phyloP scores from a whole-genome alignment of 2,888 invertebrate species.

The Escarpia spicata region DNA sequence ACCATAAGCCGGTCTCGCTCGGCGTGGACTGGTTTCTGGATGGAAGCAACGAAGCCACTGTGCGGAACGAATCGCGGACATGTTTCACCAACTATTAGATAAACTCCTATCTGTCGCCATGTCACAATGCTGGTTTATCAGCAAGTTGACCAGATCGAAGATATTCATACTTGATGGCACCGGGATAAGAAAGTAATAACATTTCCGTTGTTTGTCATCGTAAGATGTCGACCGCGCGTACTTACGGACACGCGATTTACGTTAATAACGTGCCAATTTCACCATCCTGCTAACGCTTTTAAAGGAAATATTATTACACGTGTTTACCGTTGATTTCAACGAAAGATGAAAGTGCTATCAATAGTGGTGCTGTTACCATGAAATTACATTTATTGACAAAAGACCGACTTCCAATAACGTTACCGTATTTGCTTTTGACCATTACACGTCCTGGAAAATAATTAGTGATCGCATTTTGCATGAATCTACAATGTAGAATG shows the following conservation, averaged over 20 bases:
- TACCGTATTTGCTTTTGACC: background rate
- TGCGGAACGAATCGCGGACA: background rate
- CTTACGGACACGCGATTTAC: background rate
- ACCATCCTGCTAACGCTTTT: background rate
- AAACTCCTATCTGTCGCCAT: background rate
- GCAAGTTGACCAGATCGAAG: background rate
- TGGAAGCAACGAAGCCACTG: background rate
- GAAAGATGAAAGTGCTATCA: background rate
- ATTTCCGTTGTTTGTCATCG: background rate
- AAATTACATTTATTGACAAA: background rate
- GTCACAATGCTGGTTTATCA: background rate
- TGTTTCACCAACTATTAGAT: background rate
- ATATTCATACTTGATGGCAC: background rate
- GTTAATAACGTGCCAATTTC: background rate
- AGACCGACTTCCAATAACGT: background rate
- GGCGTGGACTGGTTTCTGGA: background rate
- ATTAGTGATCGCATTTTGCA: background rate
- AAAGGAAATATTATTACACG: background rate
- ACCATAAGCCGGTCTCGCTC: background rate
- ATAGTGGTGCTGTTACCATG: background rate
- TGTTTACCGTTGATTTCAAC: background rate
- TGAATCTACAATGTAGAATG: no score
- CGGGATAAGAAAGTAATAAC: constrained; percentile 12
- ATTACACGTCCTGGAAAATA: background rate
- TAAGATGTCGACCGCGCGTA: background rate